Conservation (phyloP, 2,888 invertebrate species). For the Conistra vaccinii region DNA sequence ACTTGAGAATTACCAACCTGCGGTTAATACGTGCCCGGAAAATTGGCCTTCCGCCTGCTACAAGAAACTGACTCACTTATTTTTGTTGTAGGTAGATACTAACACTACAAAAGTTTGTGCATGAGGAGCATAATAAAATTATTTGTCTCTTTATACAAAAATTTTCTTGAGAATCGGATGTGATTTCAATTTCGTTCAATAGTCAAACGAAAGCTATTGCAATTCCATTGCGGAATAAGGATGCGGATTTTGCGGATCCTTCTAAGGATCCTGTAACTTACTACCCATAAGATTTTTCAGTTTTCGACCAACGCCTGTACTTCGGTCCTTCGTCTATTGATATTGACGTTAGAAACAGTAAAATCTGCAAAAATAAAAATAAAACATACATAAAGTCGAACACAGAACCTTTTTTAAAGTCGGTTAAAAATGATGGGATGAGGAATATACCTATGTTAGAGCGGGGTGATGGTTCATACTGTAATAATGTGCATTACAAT, state of each 20-base stretch:
- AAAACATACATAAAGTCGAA: too few species aligned
- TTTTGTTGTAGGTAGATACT: not conserved
- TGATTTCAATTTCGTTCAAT: not conserved
- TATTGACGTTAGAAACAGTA: too few species aligned
- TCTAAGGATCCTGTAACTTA: too few species aligned
- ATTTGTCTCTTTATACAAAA: not conserved
- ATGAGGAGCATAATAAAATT: not conserved
- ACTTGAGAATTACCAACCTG: conserved; percentile 56
- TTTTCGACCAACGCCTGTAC: not conserved
- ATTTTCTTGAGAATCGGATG: not conserved
- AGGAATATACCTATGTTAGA: not conserved
- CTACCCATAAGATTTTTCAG: not conserved
- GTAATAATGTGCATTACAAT: not conserved
- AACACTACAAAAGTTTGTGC: not conserved
- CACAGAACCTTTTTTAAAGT: too few species aligned
- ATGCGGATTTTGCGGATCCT: not conserved
- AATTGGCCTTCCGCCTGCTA: conserved; percentile 43
- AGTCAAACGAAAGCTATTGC: not conserved
- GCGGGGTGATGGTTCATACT: not conserved
- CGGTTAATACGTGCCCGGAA: conserved; percentile 56
- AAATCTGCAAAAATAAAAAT: too few species aligned
- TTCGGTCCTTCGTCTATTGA: not conserved
- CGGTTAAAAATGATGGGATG: not conserved
- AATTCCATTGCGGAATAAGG: not conserved
- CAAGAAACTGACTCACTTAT: conserved; percentile 40